Evolutionary conservation across 2,888 invertebrate species (phyloP).

Genomic region (Rhagophthalmus giganteus): DNA sequence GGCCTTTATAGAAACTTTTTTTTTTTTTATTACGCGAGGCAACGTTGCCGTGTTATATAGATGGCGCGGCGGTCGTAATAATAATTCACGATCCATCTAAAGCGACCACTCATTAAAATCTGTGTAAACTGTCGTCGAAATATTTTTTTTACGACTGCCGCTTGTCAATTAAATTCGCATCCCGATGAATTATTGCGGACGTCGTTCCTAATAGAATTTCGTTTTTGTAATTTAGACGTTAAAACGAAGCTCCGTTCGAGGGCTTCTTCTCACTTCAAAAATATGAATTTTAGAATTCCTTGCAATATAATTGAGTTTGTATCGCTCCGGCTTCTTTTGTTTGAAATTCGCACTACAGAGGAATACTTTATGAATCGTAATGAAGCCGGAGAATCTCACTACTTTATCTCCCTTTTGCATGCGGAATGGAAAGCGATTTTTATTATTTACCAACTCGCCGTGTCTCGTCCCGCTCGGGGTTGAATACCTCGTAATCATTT

Average conservation of each 20-base stretch:
- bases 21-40: no score
- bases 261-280: neutral
- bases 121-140: neutral
- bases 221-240: neutral
- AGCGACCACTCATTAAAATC: no score
- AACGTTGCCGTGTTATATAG: no score
- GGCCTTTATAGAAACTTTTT: no score
- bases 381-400: conserved; percentile 9
- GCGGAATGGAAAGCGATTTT: conserved; percentile 14
- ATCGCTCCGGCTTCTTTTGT: conserved; percentile 13
- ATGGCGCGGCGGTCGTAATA: no score
- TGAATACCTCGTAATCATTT: neutral
- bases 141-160: neutral
- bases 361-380: conserved; percentile 19
- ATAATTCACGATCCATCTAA: no score
- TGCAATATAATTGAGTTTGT: conserved; percentile 16
- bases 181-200: neutral
- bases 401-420: conserved; percentile 9
- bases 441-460: conserved; percentile 11
- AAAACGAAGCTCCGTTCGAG: neutral
- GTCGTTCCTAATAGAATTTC: neutral
- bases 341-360: conserved; percentile 10
- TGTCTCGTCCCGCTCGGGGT: neutral
- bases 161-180: no score
- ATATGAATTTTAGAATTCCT: conserved; percentile 14